Evolutionary conservation across 2,113 vertebrate species (phyloP), one percentile per base, ranked within the genome.

Genomic region (Salminus brasiliensis): DNA sequence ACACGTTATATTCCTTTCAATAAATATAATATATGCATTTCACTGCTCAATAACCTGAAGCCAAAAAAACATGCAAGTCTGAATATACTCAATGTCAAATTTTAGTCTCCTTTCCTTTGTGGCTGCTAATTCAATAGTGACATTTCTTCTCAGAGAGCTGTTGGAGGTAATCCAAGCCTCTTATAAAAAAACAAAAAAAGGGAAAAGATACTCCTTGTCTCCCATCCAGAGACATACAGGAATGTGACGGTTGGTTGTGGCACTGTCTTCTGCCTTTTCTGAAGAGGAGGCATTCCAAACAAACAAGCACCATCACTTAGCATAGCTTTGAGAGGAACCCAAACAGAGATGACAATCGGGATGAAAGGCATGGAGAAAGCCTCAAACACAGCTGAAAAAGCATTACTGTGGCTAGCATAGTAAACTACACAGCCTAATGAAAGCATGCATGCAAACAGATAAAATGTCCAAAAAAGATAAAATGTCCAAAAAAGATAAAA

Each of bases 201-300:
- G 18, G 36, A 60, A 59, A 62, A 55, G 27, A 11, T 65, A n/a
- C 39, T 73, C 25, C 32, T 68, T 68, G 21, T 60, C 67, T n/a
- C 39, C 15, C n/a, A 16, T 68, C 66, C 39, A 47, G 53, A 27
- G 43, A 78, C 59, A 78, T 65, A 47, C 57, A 80, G 66, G 59
- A 76, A 83, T 79, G 59, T 12, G 18, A 70, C 71, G 34, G 78
- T 80, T 83, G 36, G 69, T 79, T 84, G 82, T 84, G 75, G 84
- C 82, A 63, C 59, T 1, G n/a, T 62, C 34, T 72, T 53, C 27
- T 66, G 73, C 11, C 62, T 29, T 67, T 72, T 52, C 25, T 68
- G 49, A 75, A 80, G 77, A 41, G 57, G 41, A 83, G 67, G 68
- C 66, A 70, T 66, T 71, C 55, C 73, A 79, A 72, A 55, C 76